Evolutionary conservation across 2,888 invertebrate species (phyloP).

Genomic region (Pyrocoelia pectoralis): DNA sequence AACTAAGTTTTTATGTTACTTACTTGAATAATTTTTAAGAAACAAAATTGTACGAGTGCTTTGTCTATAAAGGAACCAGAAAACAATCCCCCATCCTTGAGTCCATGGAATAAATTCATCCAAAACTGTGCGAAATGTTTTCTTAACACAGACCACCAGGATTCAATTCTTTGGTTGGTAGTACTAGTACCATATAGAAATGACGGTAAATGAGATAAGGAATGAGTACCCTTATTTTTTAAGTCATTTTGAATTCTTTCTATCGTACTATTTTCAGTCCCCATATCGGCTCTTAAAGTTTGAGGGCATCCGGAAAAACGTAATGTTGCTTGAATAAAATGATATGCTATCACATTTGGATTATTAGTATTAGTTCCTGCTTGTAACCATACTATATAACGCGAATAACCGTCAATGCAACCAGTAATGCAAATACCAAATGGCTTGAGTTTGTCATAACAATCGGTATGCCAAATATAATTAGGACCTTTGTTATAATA

Average conservation of each 20-base stretch:
- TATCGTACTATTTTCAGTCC: not conserved
- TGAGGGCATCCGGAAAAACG: too few species aligned
- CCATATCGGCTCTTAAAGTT: not conserved
- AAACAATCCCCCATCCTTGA: constrained; percentile 21
- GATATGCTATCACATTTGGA: not conserved
- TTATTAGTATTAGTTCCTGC: not conserved
- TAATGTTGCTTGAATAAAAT: too few species aligned
- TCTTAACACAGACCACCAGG: constrained; percentile 32
- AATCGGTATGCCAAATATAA: too few species aligned
- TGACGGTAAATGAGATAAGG: too few species aligned
- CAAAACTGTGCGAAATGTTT: constrained; percentile 29
- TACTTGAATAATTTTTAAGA: not conserved
- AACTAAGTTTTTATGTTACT: not conserved
- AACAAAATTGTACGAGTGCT: not conserved
- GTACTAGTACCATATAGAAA: constrained; percentile 32
- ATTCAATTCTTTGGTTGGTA: constrained; percentile 35
- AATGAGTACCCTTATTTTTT: too few species aligned
- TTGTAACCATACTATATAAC: not conserved
- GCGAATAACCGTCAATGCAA: not conserved
- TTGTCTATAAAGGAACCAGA: constrained; percentile 12
- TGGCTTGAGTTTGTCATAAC: too few species aligned
- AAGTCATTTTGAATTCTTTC: not conserved
- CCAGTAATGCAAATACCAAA: not conserved
- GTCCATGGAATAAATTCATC: constrained; percentile 22
- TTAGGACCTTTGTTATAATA: too few species aligned